Evolutionary conservation across 92 coral and sea anemone species (phyloP).

Genomic region (Muricea muricata): DNA sequence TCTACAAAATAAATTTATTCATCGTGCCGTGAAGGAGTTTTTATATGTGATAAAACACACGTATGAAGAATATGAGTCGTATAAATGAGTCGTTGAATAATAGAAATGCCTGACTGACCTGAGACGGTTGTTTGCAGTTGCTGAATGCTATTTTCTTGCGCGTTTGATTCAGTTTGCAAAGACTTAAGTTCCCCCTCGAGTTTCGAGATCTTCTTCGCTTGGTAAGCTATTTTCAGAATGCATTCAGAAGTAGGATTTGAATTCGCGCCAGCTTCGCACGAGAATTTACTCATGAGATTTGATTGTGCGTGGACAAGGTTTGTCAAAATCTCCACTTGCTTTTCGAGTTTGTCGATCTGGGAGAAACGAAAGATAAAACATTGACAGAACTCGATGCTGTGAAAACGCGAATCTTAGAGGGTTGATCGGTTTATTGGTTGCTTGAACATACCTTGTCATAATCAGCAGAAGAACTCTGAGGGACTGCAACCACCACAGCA

Average conservation of each 20-base stretch:
- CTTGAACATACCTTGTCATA: background rate
- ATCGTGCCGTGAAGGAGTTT: no score
- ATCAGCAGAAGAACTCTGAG: background rate
- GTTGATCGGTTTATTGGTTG: no score
- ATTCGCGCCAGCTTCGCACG: background rate
- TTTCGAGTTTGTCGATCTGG: slow-evolving; percentile 23
- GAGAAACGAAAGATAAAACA: no score
- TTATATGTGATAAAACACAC: no score
- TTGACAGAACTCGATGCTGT: no score
- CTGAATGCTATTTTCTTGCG: background rate
- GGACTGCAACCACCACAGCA: background rate
- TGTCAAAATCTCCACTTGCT: slow-evolving; percentile 14
- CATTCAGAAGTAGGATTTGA: slow-evolving; percentile 6
- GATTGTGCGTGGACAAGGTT: slow-evolving; percentile 38
- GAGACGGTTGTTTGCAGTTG: slow-evolving; percentile 15
- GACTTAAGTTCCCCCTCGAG: background rate
- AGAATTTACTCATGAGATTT: slow-evolving; percentile 17
- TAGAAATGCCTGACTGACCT: no score
- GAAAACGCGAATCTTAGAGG: no score
- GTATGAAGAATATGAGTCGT: no score
- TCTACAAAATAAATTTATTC: no score
- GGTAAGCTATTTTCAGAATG: slow-evolving; percentile 11
- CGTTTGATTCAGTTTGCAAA: background rate
- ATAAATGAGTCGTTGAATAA: no score
- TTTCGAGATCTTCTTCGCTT: slow-evolving; percentile 11